These are phyloP conservation scores for Lophotriccus pileatus DNA, from an alignment of 2,797 vertebrate genomes.

Conservation along the genomic window DNA sequence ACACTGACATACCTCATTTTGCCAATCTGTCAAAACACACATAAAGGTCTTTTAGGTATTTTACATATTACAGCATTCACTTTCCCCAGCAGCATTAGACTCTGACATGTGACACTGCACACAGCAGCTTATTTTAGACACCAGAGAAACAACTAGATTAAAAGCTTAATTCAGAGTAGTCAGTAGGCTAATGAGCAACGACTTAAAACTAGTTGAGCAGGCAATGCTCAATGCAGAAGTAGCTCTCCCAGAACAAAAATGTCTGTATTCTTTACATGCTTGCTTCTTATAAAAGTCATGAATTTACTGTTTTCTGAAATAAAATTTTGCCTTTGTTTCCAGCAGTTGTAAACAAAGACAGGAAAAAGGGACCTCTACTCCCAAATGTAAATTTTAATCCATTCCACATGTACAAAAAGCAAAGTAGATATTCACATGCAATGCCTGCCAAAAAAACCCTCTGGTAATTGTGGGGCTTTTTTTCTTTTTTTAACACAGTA, in stretches of 20 bases:
- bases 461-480: background rate
- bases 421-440: background rate
- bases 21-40: constrained; percentile 85
- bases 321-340: background rate
- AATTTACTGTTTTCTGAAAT: background rate
- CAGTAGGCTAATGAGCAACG: background rate
- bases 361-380: background rate
- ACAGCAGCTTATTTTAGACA: constrained; percentile 23
- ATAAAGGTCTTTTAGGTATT: constrained; percentile 3
- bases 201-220: background rate
- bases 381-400: background rate
- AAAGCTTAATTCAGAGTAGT: background rate
- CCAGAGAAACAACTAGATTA: constrained; percentile 12
- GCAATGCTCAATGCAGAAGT: background rate
- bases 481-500: background rate
- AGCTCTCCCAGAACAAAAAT: background rate
- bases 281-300: background rate
- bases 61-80: background rate
- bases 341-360: background rate
- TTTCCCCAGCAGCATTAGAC: background rate
- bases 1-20: constrained; percentile 97
- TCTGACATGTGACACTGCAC: background rate
- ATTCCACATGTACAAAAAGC: background rate
- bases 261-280: background rate
- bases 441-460: background rate